Evolutionary conservation across 2,797 vertebrate genomes (phyloP), one percentile per base, ranked within the genome.

Genomic region (Cetoscarus ocellatus): DNA sequence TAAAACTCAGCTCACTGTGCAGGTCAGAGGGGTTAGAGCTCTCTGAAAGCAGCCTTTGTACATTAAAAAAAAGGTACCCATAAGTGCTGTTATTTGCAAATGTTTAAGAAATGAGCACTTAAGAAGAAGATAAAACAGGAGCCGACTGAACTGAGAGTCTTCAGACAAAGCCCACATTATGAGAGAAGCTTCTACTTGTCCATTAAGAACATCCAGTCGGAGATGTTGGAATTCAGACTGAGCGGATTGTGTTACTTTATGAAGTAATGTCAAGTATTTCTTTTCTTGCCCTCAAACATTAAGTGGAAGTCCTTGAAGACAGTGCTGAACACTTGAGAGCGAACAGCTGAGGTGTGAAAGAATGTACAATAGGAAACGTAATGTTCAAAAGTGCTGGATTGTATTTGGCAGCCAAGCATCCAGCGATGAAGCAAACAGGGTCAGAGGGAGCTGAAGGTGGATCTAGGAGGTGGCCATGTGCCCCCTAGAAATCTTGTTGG

Each of bases 1-100:
- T 77, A 74, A 73, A 83, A 75, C 19, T 36, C 6, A 53, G 69
- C 64, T 83, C 69, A 69, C n/a, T 10, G 10, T 56, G 10, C 8
- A 6, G 51, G 61, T 18, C 39, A 50, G 7, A 14, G 3, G 39
- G 59, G 52, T 80, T 53, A 65, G 69, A 71, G 27, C 15, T 49
- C 34, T 47, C 64, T 53, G 15, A 58, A 62, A 18, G 13, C 3
- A 57, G n/a, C 42, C 34, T 74, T 74, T 43, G 5, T 55, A 50
- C 49, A 47, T 62, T n/a, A n/a, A n/a, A 10, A 14, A 53, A 14
- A 15, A 15, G 13, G 15, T 7, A 27, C 10, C 11, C 43, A 56
- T 72, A 58, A 36, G 49, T 15, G 17, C 19, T 49, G 62, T 53
- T 45, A 58, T 38, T 43, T 38, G 44, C 1, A 63, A 61, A 47